A percentile compares a stretch with the other conserved stretches of the same genome.
Conservation (phyloP, 2,888 invertebrate species). For the Apantesis nais region DNA sequence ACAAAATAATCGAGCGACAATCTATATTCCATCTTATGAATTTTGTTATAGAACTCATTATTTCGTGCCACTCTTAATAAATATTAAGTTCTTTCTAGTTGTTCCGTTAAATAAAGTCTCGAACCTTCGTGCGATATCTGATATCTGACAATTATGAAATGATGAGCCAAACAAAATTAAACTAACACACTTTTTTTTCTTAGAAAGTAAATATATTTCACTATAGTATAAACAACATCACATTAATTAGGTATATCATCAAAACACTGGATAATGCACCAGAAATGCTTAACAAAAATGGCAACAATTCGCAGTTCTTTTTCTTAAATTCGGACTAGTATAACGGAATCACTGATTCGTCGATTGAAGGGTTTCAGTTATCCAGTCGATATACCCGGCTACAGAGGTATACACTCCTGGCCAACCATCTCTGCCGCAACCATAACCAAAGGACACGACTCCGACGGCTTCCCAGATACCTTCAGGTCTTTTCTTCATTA, state of each 20-base stretch:
- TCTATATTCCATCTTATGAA: too few species aligned
- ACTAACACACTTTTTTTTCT: conserved; percentile 5
- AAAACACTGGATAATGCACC: conserved; percentile 18
- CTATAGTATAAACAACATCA: conserved; percentile 31
- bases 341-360: conserved; percentile 57
- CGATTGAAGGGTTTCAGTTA: conserved; percentile 67
- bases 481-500: conserved; percentile 86
- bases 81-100: too few species aligned
- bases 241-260: conserved; percentile 13
- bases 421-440: conserved; percentile 87
- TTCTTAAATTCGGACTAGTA: conserved; percentile 28
- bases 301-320: conserved; percentile 19
- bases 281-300: conserved; percentile 18
- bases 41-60: too few species aligned
- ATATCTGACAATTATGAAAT: neutral
- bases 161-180: neutral
- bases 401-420: conserved; percentile 90
- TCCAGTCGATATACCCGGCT: conserved; percentile 87
- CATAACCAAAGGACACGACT: conserved; percentile 89
- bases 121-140: too few species aligned
- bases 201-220: conserved; percentile 32
- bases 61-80: too few species aligned
- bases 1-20: too few species aligned
- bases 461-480: conserved; percentile 87
- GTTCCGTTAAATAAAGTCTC: too few species aligned